Percentiles rank a stretch among this genome's conserved stretches.
Evolutionary conservation across 2,888 invertebrate genomes (phyloP).

Genomic region (Xestia sexstrigata): DNA sequence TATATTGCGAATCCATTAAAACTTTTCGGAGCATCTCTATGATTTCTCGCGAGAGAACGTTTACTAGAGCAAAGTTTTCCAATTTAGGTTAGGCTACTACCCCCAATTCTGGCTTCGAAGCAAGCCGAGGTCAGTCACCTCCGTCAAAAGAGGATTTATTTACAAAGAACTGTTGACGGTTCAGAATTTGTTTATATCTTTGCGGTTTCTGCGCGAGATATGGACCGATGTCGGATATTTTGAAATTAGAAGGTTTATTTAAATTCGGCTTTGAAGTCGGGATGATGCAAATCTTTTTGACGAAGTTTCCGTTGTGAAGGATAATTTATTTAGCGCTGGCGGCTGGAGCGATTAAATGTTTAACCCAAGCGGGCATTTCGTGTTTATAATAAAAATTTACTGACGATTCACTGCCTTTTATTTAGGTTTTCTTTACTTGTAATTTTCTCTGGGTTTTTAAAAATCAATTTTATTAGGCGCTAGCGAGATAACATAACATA

Average conservation of each 20-base stretch:
- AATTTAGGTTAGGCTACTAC: slow-evolving; percentile 74
- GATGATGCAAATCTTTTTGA: slow-evolving; percentile 39
- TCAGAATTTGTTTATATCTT: slow-evolving; percentile 62
- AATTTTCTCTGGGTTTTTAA: background rate
- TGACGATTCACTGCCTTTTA: background rate
- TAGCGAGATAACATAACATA: background rate
- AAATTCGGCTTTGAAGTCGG: slow-evolving; percentile 40
- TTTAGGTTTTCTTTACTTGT: background rate
- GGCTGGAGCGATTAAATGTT: slow-evolving; percentile 39
- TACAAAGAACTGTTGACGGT: slow-evolving; percentile 59
- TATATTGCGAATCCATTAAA: slow-evolving; percentile 67
- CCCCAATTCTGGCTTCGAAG: slow-evolving; percentile 47
- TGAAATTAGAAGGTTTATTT: slow-evolving; percentile 46
- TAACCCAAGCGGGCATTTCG: slow-evolving; percentile 10
- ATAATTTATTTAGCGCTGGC: slow-evolving; percentile 42
- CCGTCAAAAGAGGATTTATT: slow-evolving; percentile 68
- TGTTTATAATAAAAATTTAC: slow-evolving; percentile 24
- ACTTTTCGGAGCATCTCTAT: slow-evolving; percentile 63
- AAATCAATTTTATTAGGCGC: background rate
- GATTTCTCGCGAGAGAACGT: slow-evolving; percentile 64
- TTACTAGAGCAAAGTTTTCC: slow-evolving; percentile 75
- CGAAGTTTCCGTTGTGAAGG: slow-evolving; percentile 37
- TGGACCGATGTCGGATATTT: slow-evolving; percentile 23
- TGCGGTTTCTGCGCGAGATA: slow-evolving; percentile 39
- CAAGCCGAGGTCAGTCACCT: slow-evolving; percentile 62